A percentile compares a stretch with the other conserved stretches of the same genome.
These are phyloP conservation scores for Hypocryptadius cinnamomeus DNA, from an alignment of 2,113 vertebrate species.

Conservation along the genomic window DNA sequence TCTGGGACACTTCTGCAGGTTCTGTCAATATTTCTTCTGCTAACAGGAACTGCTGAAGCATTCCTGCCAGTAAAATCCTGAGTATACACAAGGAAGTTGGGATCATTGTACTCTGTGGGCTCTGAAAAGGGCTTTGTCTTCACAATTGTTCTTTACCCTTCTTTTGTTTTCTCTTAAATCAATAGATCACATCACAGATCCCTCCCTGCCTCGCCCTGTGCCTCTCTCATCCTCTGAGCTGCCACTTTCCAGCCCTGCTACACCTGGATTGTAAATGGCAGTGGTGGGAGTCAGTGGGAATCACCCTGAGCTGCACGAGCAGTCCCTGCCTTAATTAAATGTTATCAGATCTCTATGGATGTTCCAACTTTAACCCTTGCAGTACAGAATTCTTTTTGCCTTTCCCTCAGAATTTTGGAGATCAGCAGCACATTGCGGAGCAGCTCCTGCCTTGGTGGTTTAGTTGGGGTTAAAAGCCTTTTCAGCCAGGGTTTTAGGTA, in stretches of 20 bases:
- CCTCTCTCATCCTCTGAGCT: neutral
- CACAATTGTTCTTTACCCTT: neutral
- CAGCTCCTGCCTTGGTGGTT: neutral
- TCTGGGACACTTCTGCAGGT: neutral
- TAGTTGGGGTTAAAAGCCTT: neutral
- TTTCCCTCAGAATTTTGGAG: neutral
- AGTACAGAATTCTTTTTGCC: neutral
- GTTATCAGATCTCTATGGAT: neutral
- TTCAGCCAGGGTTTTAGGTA: neutral
- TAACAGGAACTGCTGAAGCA: neutral
- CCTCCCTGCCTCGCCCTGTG: neutral
- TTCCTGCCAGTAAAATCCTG: neutral
- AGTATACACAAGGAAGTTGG: neutral
- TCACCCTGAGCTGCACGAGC: neutral
- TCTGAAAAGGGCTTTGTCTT: neutral
- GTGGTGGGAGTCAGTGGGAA: neutral
- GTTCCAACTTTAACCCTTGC: neutral
- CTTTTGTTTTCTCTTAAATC: neutral
- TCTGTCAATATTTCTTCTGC: neutral
- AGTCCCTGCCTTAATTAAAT: neutral
- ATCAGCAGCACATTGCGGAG: neutral
- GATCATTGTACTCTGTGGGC: neutral
- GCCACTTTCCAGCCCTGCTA: neutral
- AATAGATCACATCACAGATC: neutral
- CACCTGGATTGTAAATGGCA: neutral